phyloP scores from a whole-genome alignment of 2,888 invertebrate species.

The Aleiodes alternator region DNA sequence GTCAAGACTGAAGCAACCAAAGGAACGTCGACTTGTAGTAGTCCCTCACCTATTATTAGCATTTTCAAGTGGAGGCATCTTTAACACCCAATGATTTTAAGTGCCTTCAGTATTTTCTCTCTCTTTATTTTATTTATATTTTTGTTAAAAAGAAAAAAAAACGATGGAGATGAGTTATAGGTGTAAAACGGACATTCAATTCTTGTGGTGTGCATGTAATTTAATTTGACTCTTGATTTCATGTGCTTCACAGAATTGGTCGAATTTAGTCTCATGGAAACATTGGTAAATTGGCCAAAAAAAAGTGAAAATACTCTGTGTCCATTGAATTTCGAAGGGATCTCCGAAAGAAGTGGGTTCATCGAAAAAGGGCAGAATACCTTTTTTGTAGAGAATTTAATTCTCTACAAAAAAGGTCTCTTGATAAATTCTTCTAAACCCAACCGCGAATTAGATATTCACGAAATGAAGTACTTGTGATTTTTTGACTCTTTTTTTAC shows the following conservation, averaged over 20 bases:
- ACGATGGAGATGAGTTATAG: slow-evolving; percentile 34
- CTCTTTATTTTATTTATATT: slow-evolving; percentile 43
- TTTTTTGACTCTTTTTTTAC: too few relatives aligned
- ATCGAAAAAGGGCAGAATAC: neutral
- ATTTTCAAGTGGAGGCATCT: slow-evolving; percentile 12
- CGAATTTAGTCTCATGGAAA: too few relatives aligned
- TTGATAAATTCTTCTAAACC: too few relatives aligned
- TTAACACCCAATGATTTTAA: slow-evolving; percentile 1
- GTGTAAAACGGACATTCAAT: too few relatives aligned
- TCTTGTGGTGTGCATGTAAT: too few relatives aligned
- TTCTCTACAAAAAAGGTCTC: too few relatives aligned
- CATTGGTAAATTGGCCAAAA: too few relatives aligned
- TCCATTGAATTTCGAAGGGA: neutral
- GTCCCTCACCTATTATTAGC: slow-evolving; percentile 30
- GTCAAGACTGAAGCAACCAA: slow-evolving; percentile 4
- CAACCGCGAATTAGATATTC: too few relatives aligned
- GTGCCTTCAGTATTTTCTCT: slow-evolving; percentile 14
- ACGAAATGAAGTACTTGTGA: too few relatives aligned
- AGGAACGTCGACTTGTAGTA: slow-evolving; percentile 8
- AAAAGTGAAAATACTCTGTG: neutral
- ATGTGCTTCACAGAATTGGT: too few relatives aligned
- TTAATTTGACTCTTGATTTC: too few relatives aligned
- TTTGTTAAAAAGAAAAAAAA: slow-evolving; percentile 51
- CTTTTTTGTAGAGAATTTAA: too few relatives aligned
- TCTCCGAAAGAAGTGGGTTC: neutral